phyloP scores from a whole-genome alignment of 1,140 invertebrate species.

The Mercenaria mercenaria region DNA sequence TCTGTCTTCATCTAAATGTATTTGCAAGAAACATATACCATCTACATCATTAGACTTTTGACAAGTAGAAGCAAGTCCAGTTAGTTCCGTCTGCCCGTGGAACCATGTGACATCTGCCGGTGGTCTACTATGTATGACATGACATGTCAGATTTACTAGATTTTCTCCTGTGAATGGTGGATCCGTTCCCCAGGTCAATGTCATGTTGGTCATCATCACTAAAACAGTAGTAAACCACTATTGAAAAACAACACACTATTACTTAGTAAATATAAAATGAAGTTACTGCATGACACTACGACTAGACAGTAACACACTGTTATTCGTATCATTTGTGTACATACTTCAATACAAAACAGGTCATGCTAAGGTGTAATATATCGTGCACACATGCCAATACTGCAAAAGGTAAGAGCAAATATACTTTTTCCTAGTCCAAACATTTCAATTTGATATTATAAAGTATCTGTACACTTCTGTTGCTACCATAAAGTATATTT shows the following conservation, averaged over 20 bases:
- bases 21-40: too few relatives aligned
- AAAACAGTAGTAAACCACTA: neutral
- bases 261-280: neutral
- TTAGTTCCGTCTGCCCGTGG: slow-evolving; percentile 38
- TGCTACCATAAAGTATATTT: too few relatives aligned
- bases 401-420: too few relatives aligned
- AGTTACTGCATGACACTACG: neutral
- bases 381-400: too few relatives aligned
- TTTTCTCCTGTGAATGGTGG: slow-evolving; percentile 15
- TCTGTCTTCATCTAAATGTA: too few relatives aligned
- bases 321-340: neutral
- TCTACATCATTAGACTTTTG: neutral
- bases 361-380: neutral
- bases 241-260: neutral
- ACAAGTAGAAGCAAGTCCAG: neutral
- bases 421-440: too few relatives aligned
- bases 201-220: slow-evolving; percentile 54
- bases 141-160: slow-evolving; percentile 40
- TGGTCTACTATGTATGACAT: slow-evolving; percentile 19
- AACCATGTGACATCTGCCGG: slow-evolving; percentile 48
- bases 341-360: neutral
- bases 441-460: too few relatives aligned
- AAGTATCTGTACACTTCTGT: too few relatives aligned
- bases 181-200: neutral
- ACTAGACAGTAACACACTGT: neutral